A percentile compares a stretch with the other conserved stretches of the same genome.
Conservation (phyloP, 1,140 invertebrate species). For the Nasonia longicornis region DNA sequence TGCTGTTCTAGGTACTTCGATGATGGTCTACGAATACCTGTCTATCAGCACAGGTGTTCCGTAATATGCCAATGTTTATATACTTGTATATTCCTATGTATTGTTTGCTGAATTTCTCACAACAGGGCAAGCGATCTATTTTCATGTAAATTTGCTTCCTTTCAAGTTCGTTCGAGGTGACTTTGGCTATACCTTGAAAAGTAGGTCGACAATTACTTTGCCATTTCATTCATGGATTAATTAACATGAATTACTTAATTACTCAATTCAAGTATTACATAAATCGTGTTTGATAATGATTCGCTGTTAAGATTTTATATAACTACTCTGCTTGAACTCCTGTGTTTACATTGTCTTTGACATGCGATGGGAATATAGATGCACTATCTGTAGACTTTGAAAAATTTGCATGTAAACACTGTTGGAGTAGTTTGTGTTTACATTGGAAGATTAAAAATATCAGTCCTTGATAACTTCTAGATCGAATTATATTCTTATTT, state of each 20-base stretch:
- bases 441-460: not conserved
- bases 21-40: not conserved
- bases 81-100: not conserved
- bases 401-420: not conserved
- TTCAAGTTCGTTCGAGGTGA: not conserved
- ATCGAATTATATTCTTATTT: not conserved
- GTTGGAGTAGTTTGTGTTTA: not conserved
- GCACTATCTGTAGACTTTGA: not conserved
- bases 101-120: not conserved
- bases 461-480: not conserved
- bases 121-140: not conserved
- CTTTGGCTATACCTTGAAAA: not conserved
- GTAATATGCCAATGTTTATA: not conserved
- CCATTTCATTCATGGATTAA: conserved; percentile 2
- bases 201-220: conserved; percentile 14
- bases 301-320: conserved; percentile 7
- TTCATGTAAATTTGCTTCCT: not conserved
- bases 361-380: not conserved
- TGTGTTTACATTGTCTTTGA: not conserved
- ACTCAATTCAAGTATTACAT: conserved; percentile 14
- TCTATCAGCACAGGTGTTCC: too few species aligned
- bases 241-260: conserved; percentile 28
- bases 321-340: not conserved
- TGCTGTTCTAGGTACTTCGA: not conserved
- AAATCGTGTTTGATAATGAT: not conserved